Evolutionary conservation across 2,888 invertebrate species (phyloP).

Genomic region (Yponomeuta evonymella): DNA sequence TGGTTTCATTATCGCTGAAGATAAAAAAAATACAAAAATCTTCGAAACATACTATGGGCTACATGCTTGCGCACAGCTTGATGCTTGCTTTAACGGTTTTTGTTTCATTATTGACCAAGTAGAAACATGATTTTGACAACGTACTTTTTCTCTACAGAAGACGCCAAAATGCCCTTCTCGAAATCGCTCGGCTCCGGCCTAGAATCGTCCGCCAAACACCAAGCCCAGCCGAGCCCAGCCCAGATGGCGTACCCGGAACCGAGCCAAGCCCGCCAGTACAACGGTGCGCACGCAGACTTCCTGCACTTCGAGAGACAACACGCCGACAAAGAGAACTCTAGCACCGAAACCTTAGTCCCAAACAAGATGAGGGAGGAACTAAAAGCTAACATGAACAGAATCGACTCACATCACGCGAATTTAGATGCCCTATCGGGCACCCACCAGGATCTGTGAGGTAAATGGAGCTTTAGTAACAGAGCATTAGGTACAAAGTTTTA

Average conservation of each 20-base stretch:
- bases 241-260: slow-evolving; percentile 42
- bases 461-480: slow-evolving; percentile 6
- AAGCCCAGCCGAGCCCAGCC: slow-evolving; percentile 45
- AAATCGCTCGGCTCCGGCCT: slow-evolving; percentile 51
- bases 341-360: slow-evolving; percentile 25
- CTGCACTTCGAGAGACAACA: slow-evolving; percentile 43
- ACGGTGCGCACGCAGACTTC: slow-evolving; percentile 51
- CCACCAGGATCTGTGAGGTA: slow-evolving; percentile 15
- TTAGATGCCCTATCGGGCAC: slow-evolving; percentile 46
- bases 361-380: slow-evolving; percentile 44
- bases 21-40: too few species aligned
- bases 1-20: too few species aligned
- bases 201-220: slow-evolving; percentile 36
- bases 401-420: slow-evolving; percentile 66
- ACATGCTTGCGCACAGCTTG: too few species aligned
- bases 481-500: slow-evolving; percentile 18
- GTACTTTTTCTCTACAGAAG: slow-evolving; percentile 29
- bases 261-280: slow-evolving; percentile 29
- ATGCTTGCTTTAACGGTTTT: too few species aligned
- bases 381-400: slow-evolving; percentile 69
- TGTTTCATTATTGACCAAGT: too few species aligned
- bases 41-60: too few species aligned
- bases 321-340: slow-evolving; percentile 31
- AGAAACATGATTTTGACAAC: too few species aligned
- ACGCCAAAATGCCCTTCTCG: slow-evolving; percentile 41